Evolutionary conservation across 2,888 invertebrate species (phyloP).

Genomic region (Bombylius major): DNA sequence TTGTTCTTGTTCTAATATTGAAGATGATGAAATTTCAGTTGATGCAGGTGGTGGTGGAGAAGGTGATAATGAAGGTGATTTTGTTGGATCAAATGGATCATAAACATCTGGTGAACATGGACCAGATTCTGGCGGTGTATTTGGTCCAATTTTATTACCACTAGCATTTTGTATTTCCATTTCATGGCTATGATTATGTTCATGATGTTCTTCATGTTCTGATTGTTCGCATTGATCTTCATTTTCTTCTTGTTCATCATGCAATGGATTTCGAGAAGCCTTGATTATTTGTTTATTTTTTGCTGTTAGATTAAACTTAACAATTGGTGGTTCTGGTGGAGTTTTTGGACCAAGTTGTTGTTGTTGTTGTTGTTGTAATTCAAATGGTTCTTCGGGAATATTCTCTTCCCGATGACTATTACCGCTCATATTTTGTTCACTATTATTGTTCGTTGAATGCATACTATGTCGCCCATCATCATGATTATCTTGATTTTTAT

Average conservation of each 20-base stretch:
- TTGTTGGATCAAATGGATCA: conserved; percentile 85
- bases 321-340: conserved; percentile 53
- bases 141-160: conserved; percentile 49
- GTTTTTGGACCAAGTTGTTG: conserved; percentile 53
- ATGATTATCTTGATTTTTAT: conserved; percentile 17
- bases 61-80: conserved; percentile 44
- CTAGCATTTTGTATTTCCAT: conserved; percentile 11
- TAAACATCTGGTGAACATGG: conserved; percentile 70
- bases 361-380: conserved; percentile 19
- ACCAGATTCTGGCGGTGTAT: conserved; percentile 56
- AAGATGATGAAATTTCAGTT: conserved; percentile 12
- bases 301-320: conserved; percentile 46
- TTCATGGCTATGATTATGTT: not conserved
- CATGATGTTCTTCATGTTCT: conserved; percentile 14
- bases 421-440: not conserved
- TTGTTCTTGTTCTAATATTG: conserved; percentile 13
- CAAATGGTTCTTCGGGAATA: conserved; percentile 10
- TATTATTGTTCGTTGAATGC: conserved; percentile 3
- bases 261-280: conserved; percentile 48
- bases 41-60: conserved; percentile 27
- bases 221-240: conserved; percentile 17
- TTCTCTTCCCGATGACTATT: conserved; percentile 14
- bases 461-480: conserved; percentile 12
- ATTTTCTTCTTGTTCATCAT: conserved; percentile 44
- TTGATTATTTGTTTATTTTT: conserved; percentile 37